Evolutionary conservation across 1,140 invertebrate species (phyloP), one percentile per base, ranked within the genome.

Genomic region (Acromyrmex charruanus): DNA sequence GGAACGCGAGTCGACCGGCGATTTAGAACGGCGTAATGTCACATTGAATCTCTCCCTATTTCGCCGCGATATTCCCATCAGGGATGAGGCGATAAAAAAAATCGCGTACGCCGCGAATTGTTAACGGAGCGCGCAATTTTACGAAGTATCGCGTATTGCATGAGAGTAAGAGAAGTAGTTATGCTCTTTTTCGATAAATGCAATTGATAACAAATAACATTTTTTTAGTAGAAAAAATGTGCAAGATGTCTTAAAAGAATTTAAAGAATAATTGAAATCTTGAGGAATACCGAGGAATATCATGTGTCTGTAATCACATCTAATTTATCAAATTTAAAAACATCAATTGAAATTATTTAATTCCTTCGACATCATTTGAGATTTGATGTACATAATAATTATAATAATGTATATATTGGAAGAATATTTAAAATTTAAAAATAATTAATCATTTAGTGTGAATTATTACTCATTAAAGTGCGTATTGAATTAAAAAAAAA

Each of bases 1-100:
- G 71, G 69, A 84, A 82, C 16, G 71, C 55, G 63, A 53, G 75
- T 77, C 61, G 16, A 51, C 58, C 69, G 55, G 21, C 21, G 21
- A 39, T 81, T 81, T 71, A 58, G 63, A 68, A 31, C 28, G 58
- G 58, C 44, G n/a, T 63, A 74, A 84, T 61, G 55, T 61, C n/a
- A 39, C 39, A 31, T 35, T 21, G 21, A 10, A 71, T 12, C 53
- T 80, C 16, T 49, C 3, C 53, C 31, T 49, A 12, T 58, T 44
- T 59, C 68, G 31, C 51, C 31, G 79, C 3, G 66, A 72, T 71
- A 28, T 74, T 14, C 18, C 18, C 12, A 10, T 59, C 66, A 7
- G 28, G 21, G n/a, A 53, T 39, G n/a, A 61, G 7, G 16, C 3
- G 31, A 81, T 71, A 81, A 58, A 81, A 69, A 25, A 72, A 71